Evolutionary conservation across 2,888 invertebrate genomes (phyloP), one percentile per base, ranked within the genome.

Genomic region (Drosophila setosimentum): DNA sequence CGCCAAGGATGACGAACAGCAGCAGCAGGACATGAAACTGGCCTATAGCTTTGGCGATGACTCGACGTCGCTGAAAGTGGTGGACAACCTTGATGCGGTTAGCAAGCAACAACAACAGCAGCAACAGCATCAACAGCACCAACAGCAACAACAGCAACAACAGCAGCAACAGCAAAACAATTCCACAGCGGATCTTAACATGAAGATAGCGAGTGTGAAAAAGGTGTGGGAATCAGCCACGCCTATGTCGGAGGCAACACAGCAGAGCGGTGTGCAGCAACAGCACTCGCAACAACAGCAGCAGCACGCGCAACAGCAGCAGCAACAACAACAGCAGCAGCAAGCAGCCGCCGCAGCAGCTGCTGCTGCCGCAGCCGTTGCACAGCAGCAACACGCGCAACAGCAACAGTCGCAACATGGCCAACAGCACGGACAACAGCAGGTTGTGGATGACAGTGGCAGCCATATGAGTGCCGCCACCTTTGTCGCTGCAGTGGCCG

Each of bases 121-220:
- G 10, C 95, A 96, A 57, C 96, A 95, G n/a, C 80, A 78, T 6
- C 82, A 76, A 2, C 82, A 83, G 3, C 83, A 86, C 0, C 82
- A 83, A 5, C 95, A 96, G 53, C 96, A 95, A 0, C 63, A 64
- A 0, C 64, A 64, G 0, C 76, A 68, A 0, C 84, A 83, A 7
- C 91, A 89, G 10, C 81, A 83, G 11, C 82, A 85, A 49, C 95
- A 96, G 63, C 96, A 95, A 84, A 95, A 96, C 13, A 96, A 97
- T 83, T 96, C 96, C 16, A 97, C 97, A 45, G 98, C 98, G 45
- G 98, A 98, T 93, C 95, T 98, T 80, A 98, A 98, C 94, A 95
- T 97, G 94, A 98, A 98, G 94, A 98, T 98, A 85, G 98, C 98
- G 42, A 97, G 98, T 77, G 98, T 98, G 51, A 98, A 98, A 93